Base-by-base conservation (phyloP, 2,797 vertebrate genomes). In the Hydrophis major region DNA sequence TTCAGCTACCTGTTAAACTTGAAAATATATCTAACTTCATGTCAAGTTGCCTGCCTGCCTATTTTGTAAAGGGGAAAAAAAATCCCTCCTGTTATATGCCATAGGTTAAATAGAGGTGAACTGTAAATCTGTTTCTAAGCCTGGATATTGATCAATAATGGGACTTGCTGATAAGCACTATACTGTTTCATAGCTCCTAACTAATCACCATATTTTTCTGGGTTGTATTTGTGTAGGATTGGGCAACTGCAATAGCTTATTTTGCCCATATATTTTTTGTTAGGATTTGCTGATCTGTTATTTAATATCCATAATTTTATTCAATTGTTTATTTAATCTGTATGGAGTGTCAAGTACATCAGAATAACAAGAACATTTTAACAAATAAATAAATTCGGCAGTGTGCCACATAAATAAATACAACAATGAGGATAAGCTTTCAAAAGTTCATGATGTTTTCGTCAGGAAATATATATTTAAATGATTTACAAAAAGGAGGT, bases 81-180 rank as follows among this genome's bases (percentile, higher is more conserved):
- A 61, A 42, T 91, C 90, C 89, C 47, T 60, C 93, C 61, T 66
- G 56, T 94, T 97, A 94, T 11, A 90, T 96, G 93, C 93, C 95
- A 93, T 93, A 93, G 95, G 96, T 95, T 94, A 96, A 94, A 90
- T 50, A 97, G 96, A 96, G 95, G 95, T 96, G 94, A 96, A 88
- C 74, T 90, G 96, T 96, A 96, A 96, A 96, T 97, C 95, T 96
- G 95, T 94, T 95, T 96, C 95, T 93, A 95, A 96, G 95, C 94
- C 93, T 95, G 96, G 86, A 53, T 96, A 60, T 88, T 95, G 94
- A 94, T 95, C 92, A 86, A 95, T 96, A 94, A 92, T 95, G 91
- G 94, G 90, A 28, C 91, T 94, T 88, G 53, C 25, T 94, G 96
- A 97, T 95, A 97, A 95, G 60, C 90, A 94, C 32, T 86, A 42